Evolutionary conservation across 1,140 invertebrate genomes (phyloP).

Genomic region (Coptotermes formosanus): DNA sequence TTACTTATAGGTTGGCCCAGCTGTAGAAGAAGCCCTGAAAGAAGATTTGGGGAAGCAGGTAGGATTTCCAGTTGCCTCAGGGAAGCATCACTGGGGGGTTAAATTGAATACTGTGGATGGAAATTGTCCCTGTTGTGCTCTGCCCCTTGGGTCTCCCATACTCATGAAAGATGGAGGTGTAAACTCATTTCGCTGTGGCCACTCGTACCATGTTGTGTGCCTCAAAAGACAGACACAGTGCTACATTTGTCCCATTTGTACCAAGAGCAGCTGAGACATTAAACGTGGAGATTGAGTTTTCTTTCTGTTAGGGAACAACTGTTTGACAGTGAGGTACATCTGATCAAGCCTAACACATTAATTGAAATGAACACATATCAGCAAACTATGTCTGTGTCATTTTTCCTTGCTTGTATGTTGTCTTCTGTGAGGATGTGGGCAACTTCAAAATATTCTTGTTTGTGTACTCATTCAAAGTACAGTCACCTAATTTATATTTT

Average conservation of each 20-base stretch:
- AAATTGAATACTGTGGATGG: slow-evolving; percentile 42
- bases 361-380: too few species aligned
- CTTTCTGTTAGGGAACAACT: too few species aligned
- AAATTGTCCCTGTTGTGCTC: slow-evolving; percentile 47
- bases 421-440: too few species aligned
- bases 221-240: background rate
- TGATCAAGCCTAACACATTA: too few species aligned
- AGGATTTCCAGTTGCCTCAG: slow-evolving; percentile 36
- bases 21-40: slow-evolving; percentile 41
- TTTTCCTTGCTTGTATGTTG: too few species aligned
- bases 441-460: too few species aligned
- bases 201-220: slow-evolving; percentile 46
- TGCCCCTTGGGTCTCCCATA: slow-evolving; percentile 47
- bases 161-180: slow-evolving; percentile 48
- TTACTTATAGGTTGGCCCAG: slow-evolving; percentile 41
- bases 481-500: too few species aligned
- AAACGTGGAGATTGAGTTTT: too few species aligned
- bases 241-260: background rate
- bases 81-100: slow-evolving; percentile 50
- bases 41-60: slow-evolving; percentile 44
- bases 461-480: too few species aligned
- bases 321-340: too few species aligned
- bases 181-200: slow-evolving; percentile 49
- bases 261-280: background rate
- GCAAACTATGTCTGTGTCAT: too few species aligned